Base-by-base conservation (phyloP, 2,888 invertebrate species). In the Sabatieria punctata region DNA sequence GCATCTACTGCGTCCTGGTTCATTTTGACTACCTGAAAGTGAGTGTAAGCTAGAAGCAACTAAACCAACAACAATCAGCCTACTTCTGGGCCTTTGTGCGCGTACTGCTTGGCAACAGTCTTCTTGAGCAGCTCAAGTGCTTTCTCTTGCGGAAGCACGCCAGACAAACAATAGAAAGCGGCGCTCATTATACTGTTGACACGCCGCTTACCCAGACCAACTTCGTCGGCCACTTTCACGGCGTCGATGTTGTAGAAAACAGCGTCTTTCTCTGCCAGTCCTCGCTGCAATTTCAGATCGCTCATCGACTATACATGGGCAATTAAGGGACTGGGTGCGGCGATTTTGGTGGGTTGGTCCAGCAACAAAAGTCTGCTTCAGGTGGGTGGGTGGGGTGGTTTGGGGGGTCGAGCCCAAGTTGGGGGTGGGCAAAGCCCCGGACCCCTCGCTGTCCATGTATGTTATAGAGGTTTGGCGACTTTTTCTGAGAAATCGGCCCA, bases 171-270 rank as follows among this genome's bases (percentile, higher is more conserved):
- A 42, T 54, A 54, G 30, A 30, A 30, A 15, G 30, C 30, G 30
- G 30, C 30, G 8, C 8, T 15, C 30, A 30, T 30, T 15, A 42
- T 8, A 18, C 37, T 37, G 37, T 51, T 54, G 51, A 54, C 52
- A 42, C 53, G 46, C n/a, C 54, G 39, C 44, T 54, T 54, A 23
- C 54, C 52, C 21, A 54, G 46, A 1, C 54, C 54, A 23, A 51
- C 47, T 18, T 51, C 41, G 46, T 48, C 26, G 11, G 54, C 53
- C 21, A 54, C 35, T 8, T 37, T 42, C 11, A 47, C 51, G 21
- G 54, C 54, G 43, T 51, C 52, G 27, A 54, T 51, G 46, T 51
- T 54, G 50, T 54, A 54, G 43, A 54, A 54, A 38, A 49, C 33
- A 3, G 51, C 46, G 23, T 53, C 40, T 46, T 54, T 54, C 37